Conservation (phyloP, 2,797 vertebrate species). For the Sibirionetta formosa region DNA sequence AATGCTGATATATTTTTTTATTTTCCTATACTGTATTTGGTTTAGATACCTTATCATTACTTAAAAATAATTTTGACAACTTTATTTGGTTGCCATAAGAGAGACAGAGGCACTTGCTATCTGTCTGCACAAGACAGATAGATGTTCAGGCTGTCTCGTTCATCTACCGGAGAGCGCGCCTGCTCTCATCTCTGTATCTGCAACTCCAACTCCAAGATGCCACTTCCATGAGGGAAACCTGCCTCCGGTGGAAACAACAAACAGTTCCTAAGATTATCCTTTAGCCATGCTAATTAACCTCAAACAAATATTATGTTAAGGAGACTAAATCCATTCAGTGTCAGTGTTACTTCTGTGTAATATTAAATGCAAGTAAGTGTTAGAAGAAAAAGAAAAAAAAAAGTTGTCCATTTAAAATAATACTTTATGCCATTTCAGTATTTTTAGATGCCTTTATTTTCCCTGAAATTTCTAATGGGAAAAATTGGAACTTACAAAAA, state of each 20-base stretch:
- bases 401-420: constrained; percentile 18
- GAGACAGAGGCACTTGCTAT: constrained; percentile 11
- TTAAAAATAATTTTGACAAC: constrained; percentile 79
- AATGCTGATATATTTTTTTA: constrained; percentile 72
- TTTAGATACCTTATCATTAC: constrained; percentile 74
- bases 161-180: not conserved
- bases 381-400: constrained; percentile 39
- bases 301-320: constrained; percentile 75
- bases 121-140: constrained; percentile 28
- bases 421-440: not conserved
- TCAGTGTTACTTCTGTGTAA: constrained; percentile 64
- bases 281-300: constrained; percentile 75
- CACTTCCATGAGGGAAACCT: constrained; percentile 75
- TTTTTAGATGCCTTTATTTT: not conserved
- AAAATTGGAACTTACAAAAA: not conserved
- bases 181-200: constrained; percentile 65
- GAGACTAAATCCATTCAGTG: constrained; percentile 67
- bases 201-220: constrained; percentile 73
- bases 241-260: constrained; percentile 80
- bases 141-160: not conserved
- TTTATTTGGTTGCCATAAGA: constrained; percentile 71
- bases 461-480: not conserved
- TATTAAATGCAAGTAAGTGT: constrained; percentile 64
- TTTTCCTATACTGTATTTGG: constrained; percentile 65
- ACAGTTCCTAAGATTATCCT: constrained; percentile 79